A percentile compares a stretch with the other conserved stretches of the same genome.
Conservation (phyloP, 2,113 vertebrate species). For the Aspidoscelis tigris region DNA sequence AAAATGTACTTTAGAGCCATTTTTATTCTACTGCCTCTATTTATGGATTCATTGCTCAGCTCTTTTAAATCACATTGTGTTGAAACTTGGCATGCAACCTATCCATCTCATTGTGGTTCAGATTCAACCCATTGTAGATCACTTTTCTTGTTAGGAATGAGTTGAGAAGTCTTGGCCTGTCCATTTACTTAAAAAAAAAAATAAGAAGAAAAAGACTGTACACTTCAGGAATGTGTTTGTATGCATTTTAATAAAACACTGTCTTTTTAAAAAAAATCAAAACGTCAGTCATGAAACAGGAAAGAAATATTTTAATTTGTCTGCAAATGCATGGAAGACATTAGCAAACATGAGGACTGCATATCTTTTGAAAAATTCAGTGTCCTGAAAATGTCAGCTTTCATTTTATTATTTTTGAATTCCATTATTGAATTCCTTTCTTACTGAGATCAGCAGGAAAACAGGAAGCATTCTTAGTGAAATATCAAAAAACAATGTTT, state of each 20-base stretch:
- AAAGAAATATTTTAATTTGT: background rate
- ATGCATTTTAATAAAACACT: background rate
- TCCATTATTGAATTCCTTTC: background rate
- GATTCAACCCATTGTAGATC: background rate
- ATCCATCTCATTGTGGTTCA: constrained; percentile 12
- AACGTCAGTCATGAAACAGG: background rate
- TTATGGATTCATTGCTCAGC: constrained; percentile 29
- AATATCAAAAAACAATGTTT: background rate
- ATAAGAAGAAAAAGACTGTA: background rate
- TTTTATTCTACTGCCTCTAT: constrained; percentile 19
- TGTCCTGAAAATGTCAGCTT: constrained; percentile 7
- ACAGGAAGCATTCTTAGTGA: background rate
- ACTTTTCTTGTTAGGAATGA: background rate
- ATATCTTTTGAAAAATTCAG: background rate
- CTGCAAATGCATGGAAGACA: background rate
- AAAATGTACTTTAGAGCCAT: constrained; percentile 23
- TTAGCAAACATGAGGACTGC: background rate
- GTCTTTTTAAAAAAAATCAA: background rate
- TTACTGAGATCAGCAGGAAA: background rate
- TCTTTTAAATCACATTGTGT: constrained; percentile 19
- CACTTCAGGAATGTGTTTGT: background rate
- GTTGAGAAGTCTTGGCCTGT: constrained; percentile 12
- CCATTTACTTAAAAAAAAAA: background rate
- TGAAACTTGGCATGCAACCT: constrained; percentile 3
- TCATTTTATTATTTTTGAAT: constrained; percentile 1